Conservation (phyloP, 2,797 vertebrate genomes). For the Muraenolepis orangiensis region DNA sequence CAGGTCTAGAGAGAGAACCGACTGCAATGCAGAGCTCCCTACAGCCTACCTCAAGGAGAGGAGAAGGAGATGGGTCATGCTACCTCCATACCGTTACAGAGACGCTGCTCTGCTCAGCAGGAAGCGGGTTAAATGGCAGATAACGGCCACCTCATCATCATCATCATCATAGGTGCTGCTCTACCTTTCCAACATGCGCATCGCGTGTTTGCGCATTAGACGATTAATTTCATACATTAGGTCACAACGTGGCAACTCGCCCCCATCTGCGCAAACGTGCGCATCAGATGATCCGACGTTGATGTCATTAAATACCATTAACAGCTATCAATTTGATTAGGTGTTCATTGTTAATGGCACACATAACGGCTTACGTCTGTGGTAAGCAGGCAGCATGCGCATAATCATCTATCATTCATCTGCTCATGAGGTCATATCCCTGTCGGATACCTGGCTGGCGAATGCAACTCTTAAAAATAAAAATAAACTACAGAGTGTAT, state of each 20-base stretch:
- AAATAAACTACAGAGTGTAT: constrained; percentile 22
- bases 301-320: neutral
- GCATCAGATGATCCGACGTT: neutral
- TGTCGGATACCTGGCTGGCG: constrained; percentile 39
- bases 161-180: constrained; percentile 37
- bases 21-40: constrained; percentile 70
- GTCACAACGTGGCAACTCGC: constrained; percentile 29
- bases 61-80: constrained; percentile 58
- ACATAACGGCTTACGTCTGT: neutral
- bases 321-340: neutral
- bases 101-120: neutral
- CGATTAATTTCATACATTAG: neutral
- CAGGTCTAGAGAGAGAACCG: constrained; percentile 52
- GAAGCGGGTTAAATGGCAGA: constrained; percentile 22
- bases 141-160: constrained; percentile 30
- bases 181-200: constrained; percentile 40
- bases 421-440: constrained; percentile 17
- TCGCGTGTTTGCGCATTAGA: constrained; percentile 28
- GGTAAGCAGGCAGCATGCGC: neutral
- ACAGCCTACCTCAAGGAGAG: constrained; percentile 43
- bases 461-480: constrained; percentile 10
- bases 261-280: constrained; percentile 43
- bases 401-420: neutral
- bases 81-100: constrained; percentile 34
- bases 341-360: neutral